Evolutionary conservation across 2,113 vertebrate species (phyloP).

Genomic region (Antennarius striatus): DNA sequence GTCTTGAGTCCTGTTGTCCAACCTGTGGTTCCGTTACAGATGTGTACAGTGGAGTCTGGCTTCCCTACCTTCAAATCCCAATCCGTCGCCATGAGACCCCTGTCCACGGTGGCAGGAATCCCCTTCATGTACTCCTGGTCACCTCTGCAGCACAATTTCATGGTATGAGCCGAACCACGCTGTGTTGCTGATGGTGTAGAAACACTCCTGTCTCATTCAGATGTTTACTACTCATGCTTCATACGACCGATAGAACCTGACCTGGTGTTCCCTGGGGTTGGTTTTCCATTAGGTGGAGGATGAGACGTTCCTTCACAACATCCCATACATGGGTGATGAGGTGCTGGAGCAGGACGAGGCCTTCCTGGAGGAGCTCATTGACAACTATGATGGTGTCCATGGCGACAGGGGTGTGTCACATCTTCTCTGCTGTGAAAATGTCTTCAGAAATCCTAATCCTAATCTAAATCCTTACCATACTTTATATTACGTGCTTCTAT

Average conservation of each 20-base stretch:
- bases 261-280: background rate
- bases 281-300: constrained; percentile 88
- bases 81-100: constrained; percentile 87
- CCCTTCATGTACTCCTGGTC: constrained; percentile 99
- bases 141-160: constrained; percentile 98
- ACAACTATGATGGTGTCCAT: constrained; percentile 97
- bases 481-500: background rate
- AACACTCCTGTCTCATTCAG: background rate
- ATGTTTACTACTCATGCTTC: background rate
- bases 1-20: constrained; percentile 3
- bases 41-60: constrained; percentile 92
- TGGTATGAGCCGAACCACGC: constrained; percentile 79
- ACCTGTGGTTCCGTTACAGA: constrained; percentile 60
- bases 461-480: no score
- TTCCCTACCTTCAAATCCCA: constrained; percentile 91
- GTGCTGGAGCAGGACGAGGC: constrained; percentile 97
- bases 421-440: background rate
- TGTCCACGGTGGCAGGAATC: constrained; percentile 93
- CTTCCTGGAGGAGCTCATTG: constrained; percentile 97
- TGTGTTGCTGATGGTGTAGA: background rate
- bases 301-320: constrained; percentile 97
- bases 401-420: constrained; percentile 90
- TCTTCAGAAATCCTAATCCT: background rate
- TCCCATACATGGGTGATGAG: constrained; percentile 98
- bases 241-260: background rate